These are phyloP conservation scores for Eupithecia exiguata DNA, from an alignment of 2,888 invertebrate species.

Conservation along the genomic window DNA sequence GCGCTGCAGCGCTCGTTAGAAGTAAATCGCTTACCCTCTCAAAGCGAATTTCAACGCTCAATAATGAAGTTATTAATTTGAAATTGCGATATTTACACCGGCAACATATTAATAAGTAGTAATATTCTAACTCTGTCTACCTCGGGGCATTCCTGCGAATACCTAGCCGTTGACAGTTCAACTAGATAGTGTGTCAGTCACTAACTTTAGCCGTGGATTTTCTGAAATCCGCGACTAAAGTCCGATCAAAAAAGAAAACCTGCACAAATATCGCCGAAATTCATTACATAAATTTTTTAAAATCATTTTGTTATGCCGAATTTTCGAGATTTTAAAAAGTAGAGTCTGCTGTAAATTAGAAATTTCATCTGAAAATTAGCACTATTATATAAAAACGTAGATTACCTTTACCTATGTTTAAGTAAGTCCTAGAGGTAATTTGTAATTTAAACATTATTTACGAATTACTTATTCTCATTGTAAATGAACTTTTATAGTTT, in stretches of 20 bases:
- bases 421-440: too few species aligned
- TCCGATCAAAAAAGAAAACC: not conserved
- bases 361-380: too few species aligned
- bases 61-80: slow-evolving; percentile 33
- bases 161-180: slow-evolving; percentile 11
- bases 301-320: not conserved
- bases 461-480: too few species aligned
- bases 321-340: not conserved
- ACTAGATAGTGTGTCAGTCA: not conserved
- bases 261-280: not conserved
- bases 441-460: too few species aligned
- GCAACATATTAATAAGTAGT: slow-evolving; percentile 1
- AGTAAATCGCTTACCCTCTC: not conserved
- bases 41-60: not conserved
- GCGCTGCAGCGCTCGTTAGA: not conserved
- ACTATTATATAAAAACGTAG: too few species aligned
- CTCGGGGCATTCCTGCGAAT: slow-evolving; percentile 26
- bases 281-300: not conserved
- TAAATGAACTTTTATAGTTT: too few species aligned
- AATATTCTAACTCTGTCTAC: slow-evolving; percentile 20
- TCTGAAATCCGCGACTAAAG: too few species aligned
- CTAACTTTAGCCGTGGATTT: slow-evolving; percentile 17
- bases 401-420: too few species aligned
- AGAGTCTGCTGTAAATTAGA: not conserved
- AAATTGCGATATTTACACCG: slow-evolving; percentile 20